These are phyloP conservation scores for Caenorhabditis remanei DNA, from an alignment of 1,140 invertebrate genomes.

Conservation along the genomic window DNA sequence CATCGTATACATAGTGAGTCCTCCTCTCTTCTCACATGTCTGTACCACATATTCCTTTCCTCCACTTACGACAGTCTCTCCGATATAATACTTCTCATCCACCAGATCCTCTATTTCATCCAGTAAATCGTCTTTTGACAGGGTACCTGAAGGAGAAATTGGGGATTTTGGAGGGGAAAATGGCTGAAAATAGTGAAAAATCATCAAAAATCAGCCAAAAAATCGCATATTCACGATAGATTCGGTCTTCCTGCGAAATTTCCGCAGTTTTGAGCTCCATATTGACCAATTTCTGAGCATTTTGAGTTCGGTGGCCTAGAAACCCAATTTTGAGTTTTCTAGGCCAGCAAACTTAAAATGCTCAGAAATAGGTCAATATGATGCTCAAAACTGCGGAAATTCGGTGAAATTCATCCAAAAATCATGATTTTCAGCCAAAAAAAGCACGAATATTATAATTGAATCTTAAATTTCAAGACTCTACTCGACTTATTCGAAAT, in stretches of 20 bases:
- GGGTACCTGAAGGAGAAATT: background rate
- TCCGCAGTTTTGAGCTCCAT: no score
- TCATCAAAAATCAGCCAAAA: background rate
- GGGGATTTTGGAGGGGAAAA: background rate
- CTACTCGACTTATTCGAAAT: no score
- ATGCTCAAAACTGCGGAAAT: no score
- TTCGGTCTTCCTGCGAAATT: no score
- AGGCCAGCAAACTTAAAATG: background rate
- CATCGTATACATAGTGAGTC: conserved; percentile 6
- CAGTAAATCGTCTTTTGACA: conserved; percentile 7
- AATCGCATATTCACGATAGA: no score
- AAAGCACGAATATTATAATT: background rate
- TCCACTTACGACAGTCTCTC: background rate
- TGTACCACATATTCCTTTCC: background rate
- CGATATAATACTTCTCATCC: background rate
- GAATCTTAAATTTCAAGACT: background rate
- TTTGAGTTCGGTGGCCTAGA: no score
- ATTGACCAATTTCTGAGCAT: no score
- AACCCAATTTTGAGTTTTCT: background rate
- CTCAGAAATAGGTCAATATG: no score
- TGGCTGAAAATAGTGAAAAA: background rate
- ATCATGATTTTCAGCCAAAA: background rate
- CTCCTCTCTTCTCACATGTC: background rate
- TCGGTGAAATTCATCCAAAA: background rate
- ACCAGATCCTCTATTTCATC: conserved; percentile 36